Evolutionary conservation across 2,113 vertebrate genomes (phyloP).

Genomic region (Agelaius tricolor): DNA sequence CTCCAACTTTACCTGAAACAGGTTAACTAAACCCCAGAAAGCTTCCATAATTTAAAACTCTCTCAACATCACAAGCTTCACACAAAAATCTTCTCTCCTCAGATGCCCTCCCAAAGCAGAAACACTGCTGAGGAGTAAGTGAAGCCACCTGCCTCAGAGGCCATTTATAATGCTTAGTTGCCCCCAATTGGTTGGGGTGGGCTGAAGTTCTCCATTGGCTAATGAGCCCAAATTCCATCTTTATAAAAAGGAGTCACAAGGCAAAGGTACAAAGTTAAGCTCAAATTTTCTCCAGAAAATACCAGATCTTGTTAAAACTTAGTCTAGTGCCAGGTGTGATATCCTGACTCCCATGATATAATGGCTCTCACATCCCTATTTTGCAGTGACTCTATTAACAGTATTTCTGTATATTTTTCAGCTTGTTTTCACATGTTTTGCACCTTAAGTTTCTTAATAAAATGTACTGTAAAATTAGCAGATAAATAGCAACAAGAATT

Average conservation of each 20-base stretch:
- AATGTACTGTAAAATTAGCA: neutral
- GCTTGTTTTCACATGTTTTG: neutral
- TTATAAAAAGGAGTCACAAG: accelerated
- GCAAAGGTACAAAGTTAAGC: neutral
- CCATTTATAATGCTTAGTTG: neutral
- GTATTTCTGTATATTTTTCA: neutral
- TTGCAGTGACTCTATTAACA: neutral
- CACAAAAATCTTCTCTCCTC: accelerated
- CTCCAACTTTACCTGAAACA: neutral
- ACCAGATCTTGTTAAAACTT: accelerated
- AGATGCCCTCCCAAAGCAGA: accelerated
- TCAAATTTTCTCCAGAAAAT: accelerated
- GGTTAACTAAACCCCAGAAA: accelerated
- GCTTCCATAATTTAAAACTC: neutral
- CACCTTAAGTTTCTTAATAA: neutral
- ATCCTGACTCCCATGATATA: neutral
- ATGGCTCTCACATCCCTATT: accelerated
- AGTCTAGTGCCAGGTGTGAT: accelerated
- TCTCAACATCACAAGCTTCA: neutral
- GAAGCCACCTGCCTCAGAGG: accelerated
- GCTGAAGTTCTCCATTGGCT: neutral
- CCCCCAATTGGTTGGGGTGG: neutral
- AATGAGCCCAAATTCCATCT: accelerated
- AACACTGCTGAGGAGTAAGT: accelerated
- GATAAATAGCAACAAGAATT: neutral